Percentiles rank a stretch among this genome's conserved stretches.
phyloP scores from a whole-genome alignment of 1,140 invertebrate species.

The Gyrodactylus salaris region DNA sequence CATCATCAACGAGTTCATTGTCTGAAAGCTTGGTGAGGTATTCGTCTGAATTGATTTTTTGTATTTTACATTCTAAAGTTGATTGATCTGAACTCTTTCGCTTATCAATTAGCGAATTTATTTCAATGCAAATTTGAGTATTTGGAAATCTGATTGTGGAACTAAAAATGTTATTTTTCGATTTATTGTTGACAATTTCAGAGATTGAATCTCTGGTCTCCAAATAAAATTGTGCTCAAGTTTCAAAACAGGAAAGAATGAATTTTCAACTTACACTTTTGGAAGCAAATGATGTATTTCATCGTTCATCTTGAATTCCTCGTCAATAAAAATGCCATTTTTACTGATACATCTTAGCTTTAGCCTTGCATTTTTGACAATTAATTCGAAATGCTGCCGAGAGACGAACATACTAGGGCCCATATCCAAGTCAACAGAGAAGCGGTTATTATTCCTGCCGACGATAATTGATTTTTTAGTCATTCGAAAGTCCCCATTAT shows the following conservation, averaged over 20 bases:
- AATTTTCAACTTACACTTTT: background rate
- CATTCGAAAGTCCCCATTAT: background rate
- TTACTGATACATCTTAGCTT: constrained; percentile 5
- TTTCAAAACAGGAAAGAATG: no score
- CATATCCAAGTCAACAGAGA: background rate
- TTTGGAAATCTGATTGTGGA: background rate
- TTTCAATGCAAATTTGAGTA: background rate
- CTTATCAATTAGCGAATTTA: background rate
- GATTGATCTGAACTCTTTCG: background rate
- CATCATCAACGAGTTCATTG: no score
- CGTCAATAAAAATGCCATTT: constrained; percentile 7
- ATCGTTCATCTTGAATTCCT: background rate
- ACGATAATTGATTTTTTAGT: background rate
- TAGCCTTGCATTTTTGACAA: background rate
- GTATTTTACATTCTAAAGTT: background rate
- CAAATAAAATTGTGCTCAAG: no score
- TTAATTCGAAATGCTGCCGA: background rate
- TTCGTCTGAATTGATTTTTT: background rate
- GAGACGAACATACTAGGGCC: constrained; percentile 3
- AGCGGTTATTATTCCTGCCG: background rate
- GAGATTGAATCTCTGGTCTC: no score
- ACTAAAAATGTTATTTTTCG: no score
- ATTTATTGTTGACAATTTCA: no score
- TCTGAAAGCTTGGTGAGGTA: no score
- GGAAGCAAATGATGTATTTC: background rate